Conservation (phyloP, 2,797 vertebrate species). For the Helostoma temminkii region DNA sequence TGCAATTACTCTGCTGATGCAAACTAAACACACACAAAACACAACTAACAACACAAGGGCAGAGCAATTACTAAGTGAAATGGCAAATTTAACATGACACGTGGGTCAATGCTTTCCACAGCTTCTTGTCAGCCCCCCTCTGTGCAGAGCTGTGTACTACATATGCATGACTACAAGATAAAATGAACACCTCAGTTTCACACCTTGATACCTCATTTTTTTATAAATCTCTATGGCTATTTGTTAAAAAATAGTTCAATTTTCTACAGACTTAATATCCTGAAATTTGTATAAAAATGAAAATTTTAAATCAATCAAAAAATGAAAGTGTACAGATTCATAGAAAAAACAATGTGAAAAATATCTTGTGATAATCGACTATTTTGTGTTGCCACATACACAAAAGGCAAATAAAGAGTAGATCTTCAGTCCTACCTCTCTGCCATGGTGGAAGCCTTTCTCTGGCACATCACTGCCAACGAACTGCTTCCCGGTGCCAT, state of each 20-base stretch:
- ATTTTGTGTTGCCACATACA: background rate
- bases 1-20: background rate
- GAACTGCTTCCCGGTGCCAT: slow-evolving; percentile 85
- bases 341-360: too few relatives aligned
- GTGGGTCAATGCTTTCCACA: slow-evolving; percentile 21
- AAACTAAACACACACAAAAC: slow-evolving; percentile 5
- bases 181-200: slow-evolving; percentile 3
- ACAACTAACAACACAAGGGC: slow-evolving; percentile 12
- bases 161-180: background rate
- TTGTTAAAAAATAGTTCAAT: background rate
- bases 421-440: slow-evolving; percentile 84
- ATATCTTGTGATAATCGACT: too few relatives aligned
- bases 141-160: background rate
- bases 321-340: too few relatives aligned
- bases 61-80: slow-evolving; percentile 30
- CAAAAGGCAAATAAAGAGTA: too few relatives aligned
- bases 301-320: too few relatives aligned
- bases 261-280: too few relatives aligned
- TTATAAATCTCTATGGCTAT: background rate
- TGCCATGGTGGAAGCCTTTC: slow-evolving; percentile 80
- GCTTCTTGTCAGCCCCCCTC: background rate
- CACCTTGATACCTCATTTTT: background rate
- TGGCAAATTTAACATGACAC: slow-evolving; percentile 36
- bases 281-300: too few relatives aligned
- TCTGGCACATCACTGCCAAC: slow-evolving; percentile 89